phyloP scores from a whole-genome alignment of 2,797 vertebrate genomes.

The Dendrocincla tyrannina region DNA sequence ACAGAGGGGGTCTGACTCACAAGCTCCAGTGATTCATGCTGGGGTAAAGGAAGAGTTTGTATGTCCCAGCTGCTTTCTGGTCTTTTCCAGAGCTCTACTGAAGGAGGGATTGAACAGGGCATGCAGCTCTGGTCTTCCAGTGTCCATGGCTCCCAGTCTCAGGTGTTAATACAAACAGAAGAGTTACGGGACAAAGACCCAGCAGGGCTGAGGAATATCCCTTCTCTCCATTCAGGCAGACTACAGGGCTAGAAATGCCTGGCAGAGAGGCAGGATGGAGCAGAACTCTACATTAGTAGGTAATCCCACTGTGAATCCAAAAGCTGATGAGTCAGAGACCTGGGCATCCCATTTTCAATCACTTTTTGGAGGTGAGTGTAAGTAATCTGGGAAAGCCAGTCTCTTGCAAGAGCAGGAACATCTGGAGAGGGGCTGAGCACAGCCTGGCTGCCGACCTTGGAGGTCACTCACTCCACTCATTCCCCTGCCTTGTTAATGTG shows the following conservation, averaged over 20 bases:
- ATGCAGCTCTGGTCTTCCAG: neutral
- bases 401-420: constrained; percentile 15
- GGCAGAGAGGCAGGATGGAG: neutral
- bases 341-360: neutral
- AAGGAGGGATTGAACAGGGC: neutral
- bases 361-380: neutral
- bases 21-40: constrained; percentile 47
- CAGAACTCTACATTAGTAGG: neutral
- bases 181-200: neutral
- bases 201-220: neutral
- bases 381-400: constrained; percentile 7
- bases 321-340: neutral
- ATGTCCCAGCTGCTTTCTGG: constrained; percentile 7
- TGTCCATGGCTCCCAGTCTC: neutral
- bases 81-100: neutral
- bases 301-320: neutral
- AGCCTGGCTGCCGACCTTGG: neutral
- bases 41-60: constrained; percentile 24
- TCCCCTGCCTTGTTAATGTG: constrained; percentile 18
- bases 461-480: neutral
- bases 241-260: neutral
- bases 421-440: neutral
- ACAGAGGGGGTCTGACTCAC: constrained; percentile 47
- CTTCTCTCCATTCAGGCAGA: neutral
- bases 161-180: neutral